Conservation (phyloP, 2,888 invertebrate genomes). For the Hirtodrosophila histrioides region DNA sequence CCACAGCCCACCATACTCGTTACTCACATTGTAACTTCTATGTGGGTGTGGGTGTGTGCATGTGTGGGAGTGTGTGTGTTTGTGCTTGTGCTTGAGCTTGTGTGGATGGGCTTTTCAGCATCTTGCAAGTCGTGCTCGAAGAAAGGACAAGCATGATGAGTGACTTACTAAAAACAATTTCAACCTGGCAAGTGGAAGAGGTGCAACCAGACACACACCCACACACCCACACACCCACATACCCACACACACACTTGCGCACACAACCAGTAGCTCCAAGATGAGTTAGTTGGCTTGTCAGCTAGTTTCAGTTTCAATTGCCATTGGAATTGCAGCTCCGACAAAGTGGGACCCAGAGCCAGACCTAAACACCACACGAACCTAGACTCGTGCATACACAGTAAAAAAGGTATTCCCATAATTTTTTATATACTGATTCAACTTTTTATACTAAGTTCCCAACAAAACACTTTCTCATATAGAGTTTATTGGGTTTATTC, state of each 20-base stretch:
- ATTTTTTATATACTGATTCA: too few species aligned
- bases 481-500: too few species aligned
- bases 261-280: constrained; percentile 1
- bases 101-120: constrained; percentile 44
- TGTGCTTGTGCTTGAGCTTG: constrained; percentile 2
- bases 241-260: background rate
- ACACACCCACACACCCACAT: constrained; percentile 1
- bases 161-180: constrained; percentile 70
- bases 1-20: constrained; percentile 15
- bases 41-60: background rate
- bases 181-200: constrained; percentile 29
- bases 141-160: constrained; percentile 57
- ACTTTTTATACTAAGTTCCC: too few species aligned
- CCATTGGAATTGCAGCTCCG: constrained; percentile 11
- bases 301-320: constrained; percentile 31
- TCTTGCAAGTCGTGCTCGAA: constrained; percentile 35
- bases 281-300: constrained; percentile 37
- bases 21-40: constrained; percentile 26
- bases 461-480: too few species aligned
- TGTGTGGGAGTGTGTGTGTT: background rate
- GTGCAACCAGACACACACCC: constrained; percentile 10
- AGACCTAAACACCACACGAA: background rate
- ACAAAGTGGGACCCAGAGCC: background rate
- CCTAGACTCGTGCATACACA: constrained; percentile 1
- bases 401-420: background rate